Conservation (phyloP, 2,113 vertebrate species). For the Chaenocephalus aceratus region DNA sequence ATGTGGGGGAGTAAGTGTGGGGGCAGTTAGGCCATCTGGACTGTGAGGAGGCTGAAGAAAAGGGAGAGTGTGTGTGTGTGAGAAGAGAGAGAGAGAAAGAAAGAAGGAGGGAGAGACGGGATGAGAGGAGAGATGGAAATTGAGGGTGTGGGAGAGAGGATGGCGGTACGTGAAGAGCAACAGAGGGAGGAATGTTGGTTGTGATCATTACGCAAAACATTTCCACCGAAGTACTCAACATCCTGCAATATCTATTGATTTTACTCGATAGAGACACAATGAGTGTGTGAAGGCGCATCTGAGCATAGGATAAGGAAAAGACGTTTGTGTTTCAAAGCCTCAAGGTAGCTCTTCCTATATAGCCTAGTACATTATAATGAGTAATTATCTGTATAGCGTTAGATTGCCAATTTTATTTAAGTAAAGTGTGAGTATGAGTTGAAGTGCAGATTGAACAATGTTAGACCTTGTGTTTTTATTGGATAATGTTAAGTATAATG, state of each 20-base stretch:
- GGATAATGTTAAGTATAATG: background rate
- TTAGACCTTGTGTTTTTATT: background rate
- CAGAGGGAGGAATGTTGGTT: constrained; percentile 55
- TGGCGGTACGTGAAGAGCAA: constrained; percentile 41
- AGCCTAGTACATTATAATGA: background rate
- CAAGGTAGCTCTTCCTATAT: background rate
- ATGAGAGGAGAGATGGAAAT: constrained; percentile 38
- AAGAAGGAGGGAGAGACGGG: constrained; percentile 39
- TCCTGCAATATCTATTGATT: constrained; percentile 46
- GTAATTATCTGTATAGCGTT: background rate
- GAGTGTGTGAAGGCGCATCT: constrained; percentile 27
- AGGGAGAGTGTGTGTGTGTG: constrained; percentile 51
- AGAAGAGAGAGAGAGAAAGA: constrained; percentile 13
- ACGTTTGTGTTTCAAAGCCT: constrained; percentile 30
- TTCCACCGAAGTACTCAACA: constrained; percentile 25
- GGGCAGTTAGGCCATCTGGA: constrained; percentile 84
- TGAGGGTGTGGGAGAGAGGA: constrained; percentile 52
- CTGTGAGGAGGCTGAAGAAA: constrained; percentile 78
- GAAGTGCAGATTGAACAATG: too few relatives aligned
- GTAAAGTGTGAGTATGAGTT: too few relatives aligned
- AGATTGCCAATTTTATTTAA: background rate
- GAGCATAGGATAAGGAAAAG: constrained; percentile 19
- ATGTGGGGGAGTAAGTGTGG: constrained; percentile 78
- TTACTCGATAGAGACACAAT: constrained; percentile 23
- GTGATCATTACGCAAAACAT: constrained; percentile 37